These are phyloP conservation scores for Cheiracanthium punctorium DNA, from an alignment of 2,888 invertebrate species.

Conservation along the genomic window DNA sequence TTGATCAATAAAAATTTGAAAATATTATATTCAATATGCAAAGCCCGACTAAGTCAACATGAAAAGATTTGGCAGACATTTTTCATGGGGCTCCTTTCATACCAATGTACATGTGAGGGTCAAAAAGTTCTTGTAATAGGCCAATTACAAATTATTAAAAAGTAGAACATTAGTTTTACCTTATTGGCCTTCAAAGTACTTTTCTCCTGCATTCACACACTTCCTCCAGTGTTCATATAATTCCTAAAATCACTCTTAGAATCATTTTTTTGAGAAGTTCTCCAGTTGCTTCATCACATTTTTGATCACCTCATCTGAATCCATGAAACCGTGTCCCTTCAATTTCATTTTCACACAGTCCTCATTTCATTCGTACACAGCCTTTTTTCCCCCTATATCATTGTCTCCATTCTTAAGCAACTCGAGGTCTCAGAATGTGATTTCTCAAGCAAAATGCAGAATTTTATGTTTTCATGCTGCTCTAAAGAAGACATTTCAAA, in stretches of 20 bases:
- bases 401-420: not conserved
- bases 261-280: not conserved
- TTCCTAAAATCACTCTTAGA: not conserved
- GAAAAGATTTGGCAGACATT: no score
- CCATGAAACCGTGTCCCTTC: not conserved
- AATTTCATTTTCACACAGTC: slow-evolving; percentile 21
- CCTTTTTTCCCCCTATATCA: not conserved
- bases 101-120: not conserved
- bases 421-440: not conserved
- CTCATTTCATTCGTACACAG: not conserved
- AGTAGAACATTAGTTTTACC: not conserved
- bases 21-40: no score
- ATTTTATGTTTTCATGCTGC: not conserved
- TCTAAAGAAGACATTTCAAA: not conserved
- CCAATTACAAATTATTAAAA: slow-evolving; percentile 13
- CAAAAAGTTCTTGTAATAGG: not conserved
- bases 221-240: slow-evolving; percentile 12
- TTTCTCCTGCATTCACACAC: slow-evolving; percentile 12
- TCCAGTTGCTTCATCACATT: not conserved
- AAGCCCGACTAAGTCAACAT: no score
- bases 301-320: slow-evolving; percentile 11
- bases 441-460: not conserved
- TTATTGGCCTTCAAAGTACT: slow-evolving; percentile 29
- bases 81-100: no score
- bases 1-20: no score